Percentiles rank a stretch among this genome's conserved stretches.
Evolutionary conservation across 2,797 vertebrate genomes (phyloP).

Genomic region (Rhinella marina): DNA sequence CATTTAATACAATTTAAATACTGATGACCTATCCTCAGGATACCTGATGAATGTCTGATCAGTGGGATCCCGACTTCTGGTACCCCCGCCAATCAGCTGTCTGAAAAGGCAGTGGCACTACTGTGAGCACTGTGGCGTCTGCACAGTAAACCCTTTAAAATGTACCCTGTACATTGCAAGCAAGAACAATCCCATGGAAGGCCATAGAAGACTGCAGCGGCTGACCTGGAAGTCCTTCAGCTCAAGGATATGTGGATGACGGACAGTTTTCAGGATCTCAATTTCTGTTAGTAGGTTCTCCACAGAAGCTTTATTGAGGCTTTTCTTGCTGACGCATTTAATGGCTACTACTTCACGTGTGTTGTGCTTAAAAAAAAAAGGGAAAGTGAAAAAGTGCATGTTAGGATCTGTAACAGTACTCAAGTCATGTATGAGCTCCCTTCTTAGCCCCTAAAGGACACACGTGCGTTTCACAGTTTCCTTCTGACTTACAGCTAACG

Average conservation of each 20-base stretch:
- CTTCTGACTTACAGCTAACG: no score
- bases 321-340: constrained; percentile 94
- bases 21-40: no score
- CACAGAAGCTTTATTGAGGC: constrained; percentile 88
- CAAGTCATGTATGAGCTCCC: no score
- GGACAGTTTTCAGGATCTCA: constrained; percentile 91
- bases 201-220: neutral
- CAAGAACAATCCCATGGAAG: neutral
- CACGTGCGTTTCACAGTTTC: no score
- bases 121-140: no score
- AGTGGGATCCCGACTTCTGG: no score
- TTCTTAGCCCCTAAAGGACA: no score
- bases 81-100: no score
- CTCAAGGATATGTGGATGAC: constrained; percentile 92
- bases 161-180: neutral
- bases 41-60: no score
- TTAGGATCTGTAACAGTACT: neutral
- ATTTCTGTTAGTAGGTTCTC: constrained; percentile 97
- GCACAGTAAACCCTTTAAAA: no score
- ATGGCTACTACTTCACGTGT: constrained; percentile 91
- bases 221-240: constrained; percentile 94
- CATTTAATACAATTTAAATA: no score
- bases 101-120: no score
- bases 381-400: neutral
- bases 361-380: constrained; percentile 75